These are phyloP conservation scores for Chrysochloris asiatica DNA, from an alignment of 2,113 vertebrate species.

Conservation along the genomic window DNA sequence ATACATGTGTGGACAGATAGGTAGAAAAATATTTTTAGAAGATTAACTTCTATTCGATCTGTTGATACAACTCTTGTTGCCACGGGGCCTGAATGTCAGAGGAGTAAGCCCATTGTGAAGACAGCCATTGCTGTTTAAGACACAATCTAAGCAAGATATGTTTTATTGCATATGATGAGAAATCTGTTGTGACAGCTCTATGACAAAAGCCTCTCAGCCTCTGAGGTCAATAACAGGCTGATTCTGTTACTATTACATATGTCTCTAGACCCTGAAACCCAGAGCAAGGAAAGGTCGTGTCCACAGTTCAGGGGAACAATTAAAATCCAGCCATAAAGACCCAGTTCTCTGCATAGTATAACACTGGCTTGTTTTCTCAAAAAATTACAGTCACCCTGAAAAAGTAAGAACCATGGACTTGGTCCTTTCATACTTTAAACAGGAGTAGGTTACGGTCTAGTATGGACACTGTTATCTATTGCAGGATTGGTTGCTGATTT, in stretches of 20 bases:
- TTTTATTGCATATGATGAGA: not conserved
- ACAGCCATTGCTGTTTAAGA: slow-evolving; percentile 48
- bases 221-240: not conserved
- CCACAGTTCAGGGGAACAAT: not conserved
- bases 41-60: slow-evolving; percentile 13
- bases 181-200: slow-evolving; percentile 14
- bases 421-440: not conserved
- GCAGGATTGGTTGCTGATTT: not conserved
- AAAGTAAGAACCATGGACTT: not conserved
- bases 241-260: slow-evolving; percentile 9
- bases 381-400: not conserved
- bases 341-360: not conserved
- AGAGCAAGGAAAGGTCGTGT: not conserved
- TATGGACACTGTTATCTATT: no score
- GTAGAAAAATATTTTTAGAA: slow-evolving; percentile 33
- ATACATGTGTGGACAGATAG: not conserved
- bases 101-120: not conserved
- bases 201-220: not conserved
- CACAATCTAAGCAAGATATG: slow-evolving; percentile 10
- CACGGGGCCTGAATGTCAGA: not conserved
- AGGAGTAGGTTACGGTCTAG: not conserved
- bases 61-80: not conserved
- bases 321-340: not conserved
- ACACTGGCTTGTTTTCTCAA: not conserved
- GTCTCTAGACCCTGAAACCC: not conserved